Percentiles rank a stretch among this genome's conserved stretches.
Conservation (phyloP, 92 coral and sea anemone genomes). For the Phenganax stokvisi region DNA sequence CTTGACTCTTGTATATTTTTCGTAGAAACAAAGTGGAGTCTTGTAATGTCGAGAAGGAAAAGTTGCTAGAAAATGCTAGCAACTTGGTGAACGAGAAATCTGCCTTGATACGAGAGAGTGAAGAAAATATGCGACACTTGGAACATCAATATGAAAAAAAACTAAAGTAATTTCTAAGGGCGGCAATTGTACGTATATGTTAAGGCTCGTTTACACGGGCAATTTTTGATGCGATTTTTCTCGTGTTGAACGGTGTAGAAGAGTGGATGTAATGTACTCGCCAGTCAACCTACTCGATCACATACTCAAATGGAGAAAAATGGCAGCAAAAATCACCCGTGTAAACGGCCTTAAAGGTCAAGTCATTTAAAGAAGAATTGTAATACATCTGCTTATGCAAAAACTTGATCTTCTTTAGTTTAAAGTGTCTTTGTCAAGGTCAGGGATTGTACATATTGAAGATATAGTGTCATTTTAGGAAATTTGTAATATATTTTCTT, state of each 20-base stretch:
- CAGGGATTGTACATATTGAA: too few species aligned
- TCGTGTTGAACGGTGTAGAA: too few species aligned
- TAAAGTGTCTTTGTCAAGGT: too few species aligned
- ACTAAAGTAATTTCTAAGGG: constrained; percentile 50
- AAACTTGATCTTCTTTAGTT: too few species aligned
- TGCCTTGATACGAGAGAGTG: constrained; percentile 87
- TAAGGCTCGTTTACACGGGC: too few species aligned
- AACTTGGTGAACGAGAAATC: constrained; percentile 80
- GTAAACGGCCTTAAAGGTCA: too few species aligned
- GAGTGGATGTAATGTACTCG: too few species aligned
- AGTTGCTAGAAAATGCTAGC: constrained; percentile 65
- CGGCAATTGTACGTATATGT: too few species aligned
- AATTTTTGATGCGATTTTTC: too few species aligned
- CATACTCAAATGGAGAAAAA: too few species aligned
- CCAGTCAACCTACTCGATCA: too few species aligned
- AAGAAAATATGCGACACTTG: constrained; percentile 75
- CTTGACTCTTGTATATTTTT: not conserved
- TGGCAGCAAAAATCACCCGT: too few species aligned
- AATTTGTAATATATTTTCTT: not conserved
- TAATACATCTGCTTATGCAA: not conserved
- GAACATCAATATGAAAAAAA: constrained; percentile 71
- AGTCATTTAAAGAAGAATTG: not conserved
- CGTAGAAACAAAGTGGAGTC: constrained; percentile 79
- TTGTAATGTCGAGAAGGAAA: constrained; percentile 73
- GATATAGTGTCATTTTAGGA: not conserved